Evolutionary conservation across 2,888 invertebrate species (phyloP), one percentile per base, ranked within the genome.

Genomic region (Pteria penguin): DNA sequence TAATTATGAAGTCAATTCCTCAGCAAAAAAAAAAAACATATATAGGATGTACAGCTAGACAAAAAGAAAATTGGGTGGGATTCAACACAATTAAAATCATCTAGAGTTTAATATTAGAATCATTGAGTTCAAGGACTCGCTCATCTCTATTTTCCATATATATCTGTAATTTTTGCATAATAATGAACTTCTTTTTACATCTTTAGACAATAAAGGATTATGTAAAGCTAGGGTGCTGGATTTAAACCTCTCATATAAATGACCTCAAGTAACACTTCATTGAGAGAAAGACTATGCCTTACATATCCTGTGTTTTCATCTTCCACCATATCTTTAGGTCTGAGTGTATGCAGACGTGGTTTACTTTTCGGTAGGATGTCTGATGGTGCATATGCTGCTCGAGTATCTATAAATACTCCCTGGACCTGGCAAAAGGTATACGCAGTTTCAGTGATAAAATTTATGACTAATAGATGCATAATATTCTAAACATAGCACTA

Each of bases 291-390:
- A 55, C 27, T 8, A 2, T 24, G 60, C 84, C 90, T 87, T 84
- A 91, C 91, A 87, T 91, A 91, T 36, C 91, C 91, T 71, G 82
- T 67, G 80, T 91, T 91, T 75, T 91, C 91, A 62, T 87, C 80
- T 75, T 91, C 90, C n/a, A 91, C 86, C 24, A 91, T 90, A 76
- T 92, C 90, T 75, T 90, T 90, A 4, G 85, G 60, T 63, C 87
- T 79, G n/a, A 91, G 79, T 68, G 86, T 87, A 80, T 91, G 90
- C 14, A 92, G 87, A 45, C 88, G 79, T 22, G 91, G 90, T 76
- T 85, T 88, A 68, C 86, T 74, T 54, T 88, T 86, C 11, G 91
- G 91, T 79, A 89, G 83, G 63, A 90, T 85, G 79, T 90, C 87
- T 32, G 88, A 86, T 4, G 91, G 91, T 4, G 90, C 90, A 14